These are phyloP conservation scores for Gymnocypris eckloni DNA, from an alignment of 2,797 vertebrate genomes.

Conservation along the genomic window DNA sequence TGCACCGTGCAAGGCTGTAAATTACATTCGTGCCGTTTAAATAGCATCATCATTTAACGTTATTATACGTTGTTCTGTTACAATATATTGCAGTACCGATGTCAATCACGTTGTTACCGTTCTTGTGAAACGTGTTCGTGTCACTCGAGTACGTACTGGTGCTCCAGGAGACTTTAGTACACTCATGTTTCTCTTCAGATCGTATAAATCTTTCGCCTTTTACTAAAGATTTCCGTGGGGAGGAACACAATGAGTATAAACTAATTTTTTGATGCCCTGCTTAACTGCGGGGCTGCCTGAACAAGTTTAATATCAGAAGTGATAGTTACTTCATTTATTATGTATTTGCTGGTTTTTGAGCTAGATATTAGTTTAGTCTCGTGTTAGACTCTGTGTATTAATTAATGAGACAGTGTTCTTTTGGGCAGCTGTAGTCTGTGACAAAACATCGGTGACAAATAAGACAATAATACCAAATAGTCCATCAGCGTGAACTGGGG, in stretches of 20 bases:
- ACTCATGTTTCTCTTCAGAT: conserved; percentile 39
- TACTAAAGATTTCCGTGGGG: conserved; percentile 46
- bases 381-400: neutral
- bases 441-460: too few species aligned
- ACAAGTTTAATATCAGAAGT: fast-evolving
- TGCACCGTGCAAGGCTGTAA: too few species aligned
- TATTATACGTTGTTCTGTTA: neutral
- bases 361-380: too few species aligned
- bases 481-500: too few species aligned
- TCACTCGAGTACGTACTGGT: neutral
- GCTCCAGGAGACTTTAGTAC: fast-evolving
- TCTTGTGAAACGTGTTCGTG: neutral
- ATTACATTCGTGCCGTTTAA: too few species aligned
- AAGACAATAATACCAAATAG: too few species aligned
- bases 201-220: conserved; percentile 42
- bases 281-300: neutral
- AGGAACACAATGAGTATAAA: conserved; percentile 33
- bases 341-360: too few species aligned
- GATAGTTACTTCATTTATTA: too few species aligned
- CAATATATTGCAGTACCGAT: too few species aligned
- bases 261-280: conserved; percentile 24
- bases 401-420: neutral
- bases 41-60: neutral
- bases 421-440: neutral
- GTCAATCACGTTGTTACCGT: neutral